Evolutionary conservation across 2,888 invertebrate species (phyloP).

Genomic region (Spodoptera exigua): DNA sequence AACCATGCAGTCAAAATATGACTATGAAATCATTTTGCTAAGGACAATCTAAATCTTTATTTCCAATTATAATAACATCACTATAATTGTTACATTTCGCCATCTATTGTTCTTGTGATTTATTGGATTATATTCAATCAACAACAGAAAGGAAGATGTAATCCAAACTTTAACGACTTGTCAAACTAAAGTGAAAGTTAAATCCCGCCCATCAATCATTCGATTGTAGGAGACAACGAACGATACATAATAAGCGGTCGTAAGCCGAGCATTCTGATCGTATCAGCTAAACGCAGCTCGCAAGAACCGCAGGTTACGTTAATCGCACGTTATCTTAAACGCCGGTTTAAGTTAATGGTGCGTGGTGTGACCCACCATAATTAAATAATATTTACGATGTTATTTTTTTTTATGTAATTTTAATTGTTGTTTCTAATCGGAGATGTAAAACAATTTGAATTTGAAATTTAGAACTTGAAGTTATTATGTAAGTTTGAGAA

Average conservation of each 20-base stretch:
- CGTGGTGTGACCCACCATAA: conserved; percentile 16
- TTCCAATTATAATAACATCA: too few species aligned
- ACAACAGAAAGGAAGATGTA: conserved; percentile 26
- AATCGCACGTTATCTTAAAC: conserved; percentile 17
- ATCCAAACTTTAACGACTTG: conserved; percentile 40
- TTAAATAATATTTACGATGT: conserved; percentile 8
- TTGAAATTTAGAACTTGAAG: conserved; percentile 10
- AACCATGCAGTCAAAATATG: too few species aligned
- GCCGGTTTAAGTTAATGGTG: conserved; percentile 21
- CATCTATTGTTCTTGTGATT: too few species aligned
- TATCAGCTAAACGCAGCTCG: conserved; percentile 29
- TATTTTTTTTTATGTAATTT: conserved; percentile 27
- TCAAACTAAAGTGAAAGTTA: conserved; percentile 50
- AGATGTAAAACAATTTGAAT: conserved; percentile 30
- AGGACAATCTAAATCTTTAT: too few species aligned
- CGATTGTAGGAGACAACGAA: conserved; percentile 35
- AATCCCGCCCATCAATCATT: conserved; percentile 42
- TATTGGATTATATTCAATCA: not conserved
- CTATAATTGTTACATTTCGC: too few species aligned
- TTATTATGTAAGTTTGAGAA: conserved; percentile 8
- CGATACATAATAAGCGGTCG: conserved; percentile 40
- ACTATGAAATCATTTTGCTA: too few species aligned
- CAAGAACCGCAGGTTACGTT: conserved; percentile 12
- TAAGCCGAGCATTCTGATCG: conserved; percentile 22
- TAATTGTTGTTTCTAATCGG: conserved; percentile 15